These are phyloP conservation scores for Drepana arcuata DNA, from an alignment of 1,140 invertebrate species.

Conservation along the genomic window DNA sequence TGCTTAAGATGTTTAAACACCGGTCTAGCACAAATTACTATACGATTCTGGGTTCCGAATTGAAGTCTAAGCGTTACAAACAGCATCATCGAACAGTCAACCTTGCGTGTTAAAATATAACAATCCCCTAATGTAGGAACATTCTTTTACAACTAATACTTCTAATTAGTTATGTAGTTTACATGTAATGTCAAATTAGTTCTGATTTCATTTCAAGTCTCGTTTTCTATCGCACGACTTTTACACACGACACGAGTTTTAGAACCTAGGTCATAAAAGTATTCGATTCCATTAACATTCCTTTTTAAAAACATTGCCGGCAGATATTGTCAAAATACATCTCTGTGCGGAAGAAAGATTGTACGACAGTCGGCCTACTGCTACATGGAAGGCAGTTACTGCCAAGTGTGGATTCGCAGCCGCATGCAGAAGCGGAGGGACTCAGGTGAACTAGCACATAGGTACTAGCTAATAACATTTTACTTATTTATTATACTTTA, in stretches of 20 bases:
- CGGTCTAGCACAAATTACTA: no score
- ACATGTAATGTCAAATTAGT: neutral
- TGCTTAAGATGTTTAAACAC: no score
- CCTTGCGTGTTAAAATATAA: no score
- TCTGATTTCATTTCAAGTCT: neutral
- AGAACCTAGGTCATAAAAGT: no score
- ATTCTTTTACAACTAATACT: neutral
- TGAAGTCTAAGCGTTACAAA: no score
- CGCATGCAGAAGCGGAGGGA: conserved; percentile 70
- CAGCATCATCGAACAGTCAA: no score
- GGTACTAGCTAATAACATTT: conserved; percentile 50
- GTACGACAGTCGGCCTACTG: conserved; percentile 88
- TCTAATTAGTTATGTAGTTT: neutral
- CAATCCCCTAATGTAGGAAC: no score
- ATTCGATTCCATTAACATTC: no score
- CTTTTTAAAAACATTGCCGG: neutral
- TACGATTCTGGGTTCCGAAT: no score
- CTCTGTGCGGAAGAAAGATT: conserved; percentile 80
- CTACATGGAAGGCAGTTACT: conserved; percentile 84
- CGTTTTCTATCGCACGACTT: neutral
- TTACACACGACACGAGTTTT: no score
- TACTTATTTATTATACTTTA: no score
- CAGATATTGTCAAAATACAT: conserved; percentile 1
- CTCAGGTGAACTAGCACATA: conserved; percentile 62
- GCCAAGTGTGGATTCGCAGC: conserved; percentile 81